Evolutionary conservation across 2,113 vertebrate genomes (phyloP).

Genomic region (Trichomycterus rosablanca): DNA sequence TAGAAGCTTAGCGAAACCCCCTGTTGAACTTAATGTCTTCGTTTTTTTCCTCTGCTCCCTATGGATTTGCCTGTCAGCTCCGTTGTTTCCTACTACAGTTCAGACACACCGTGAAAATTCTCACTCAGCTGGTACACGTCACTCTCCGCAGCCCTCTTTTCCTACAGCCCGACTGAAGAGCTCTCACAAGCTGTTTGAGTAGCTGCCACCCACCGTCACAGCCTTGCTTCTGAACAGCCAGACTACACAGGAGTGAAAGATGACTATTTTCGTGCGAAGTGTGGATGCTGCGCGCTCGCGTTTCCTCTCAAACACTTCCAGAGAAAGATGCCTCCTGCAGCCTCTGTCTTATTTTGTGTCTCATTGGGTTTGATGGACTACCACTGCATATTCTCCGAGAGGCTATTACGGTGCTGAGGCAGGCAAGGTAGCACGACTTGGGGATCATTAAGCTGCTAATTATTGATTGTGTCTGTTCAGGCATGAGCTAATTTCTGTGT

Average conservation of each 20-base stretch:
- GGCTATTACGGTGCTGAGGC: conserved; percentile 17
- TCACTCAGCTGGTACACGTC: conserved; percentile 3
- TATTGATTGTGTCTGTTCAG: conserved; percentile 39
- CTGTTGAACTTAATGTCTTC: conserved; percentile 15
- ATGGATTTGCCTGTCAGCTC: conserved; percentile 27
- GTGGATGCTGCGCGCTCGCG: neutral
- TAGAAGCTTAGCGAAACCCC: conserved; percentile 19
- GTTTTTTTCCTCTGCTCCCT: conserved; percentile 8
- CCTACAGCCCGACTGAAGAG: conserved; percentile 28
- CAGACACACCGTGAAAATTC: neutral
- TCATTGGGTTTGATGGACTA: conserved; percentile 36
- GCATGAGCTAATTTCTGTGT: conserved; percentile 36
- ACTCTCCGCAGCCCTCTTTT: conserved; percentile 6
- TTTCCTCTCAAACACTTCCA: neutral
- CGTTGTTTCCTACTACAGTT: neutral
- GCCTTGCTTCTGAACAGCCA: conserved; percentile 3
- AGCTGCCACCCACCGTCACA: conserved; percentile 14
- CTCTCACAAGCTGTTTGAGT: conserved; percentile 14
- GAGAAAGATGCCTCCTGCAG: conserved; percentile 12
- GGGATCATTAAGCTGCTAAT: conserved; percentile 41
- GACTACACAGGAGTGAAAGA: conserved; percentile 23
- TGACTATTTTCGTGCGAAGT: conserved; percentile 27
- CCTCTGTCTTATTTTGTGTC: conserved; percentile 25
- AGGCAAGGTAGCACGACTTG: conserved; percentile 15
- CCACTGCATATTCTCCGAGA: conserved; percentile 1